Evolutionary conservation across 2,113 vertebrate genomes (phyloP).

Genomic region (Carassius gibelio): DNA sequence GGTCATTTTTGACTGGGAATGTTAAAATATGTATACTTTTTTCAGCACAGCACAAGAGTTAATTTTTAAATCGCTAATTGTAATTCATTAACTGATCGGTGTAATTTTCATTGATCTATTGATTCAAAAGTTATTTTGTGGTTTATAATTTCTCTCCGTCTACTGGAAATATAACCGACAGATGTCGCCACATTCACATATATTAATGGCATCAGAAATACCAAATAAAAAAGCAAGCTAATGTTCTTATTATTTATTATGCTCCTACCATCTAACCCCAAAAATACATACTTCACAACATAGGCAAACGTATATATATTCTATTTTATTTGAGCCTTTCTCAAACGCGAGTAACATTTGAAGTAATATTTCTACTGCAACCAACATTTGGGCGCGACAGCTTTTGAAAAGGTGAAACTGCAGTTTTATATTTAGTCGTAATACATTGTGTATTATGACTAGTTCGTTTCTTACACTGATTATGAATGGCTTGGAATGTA

Average conservation of each 20-base stretch:
- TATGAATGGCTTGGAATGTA: not conserved
- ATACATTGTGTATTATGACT: not conserved
- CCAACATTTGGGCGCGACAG: not conserved
- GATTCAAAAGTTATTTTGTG: too few species aligned
- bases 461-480: not conserved
- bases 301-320: not conserved
- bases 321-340: not conserved
- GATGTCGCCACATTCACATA: constrained; percentile 62
- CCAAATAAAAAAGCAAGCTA: not conserved
- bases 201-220: not conserved
- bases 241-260: not conserved
- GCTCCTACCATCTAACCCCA: not conserved
- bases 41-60: too few species aligned
- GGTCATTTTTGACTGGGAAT: too few species aligned
- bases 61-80: too few species aligned
- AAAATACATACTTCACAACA: not conserved
- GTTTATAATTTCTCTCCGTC: not conserved
- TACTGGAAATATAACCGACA: constrained; percentile 50
- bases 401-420: constrained; percentile 11
- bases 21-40: too few species aligned
- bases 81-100: too few species aligned
- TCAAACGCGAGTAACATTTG: not conserved
- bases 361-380: not conserved
- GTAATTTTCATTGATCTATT: too few species aligned
- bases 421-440: not conserved